A percentile compares a stretch with the other conserved stretches of the same genome.
Conservation (phyloP, 2,113 vertebrate genomes). For the Phaetusa simplex region DNA sequence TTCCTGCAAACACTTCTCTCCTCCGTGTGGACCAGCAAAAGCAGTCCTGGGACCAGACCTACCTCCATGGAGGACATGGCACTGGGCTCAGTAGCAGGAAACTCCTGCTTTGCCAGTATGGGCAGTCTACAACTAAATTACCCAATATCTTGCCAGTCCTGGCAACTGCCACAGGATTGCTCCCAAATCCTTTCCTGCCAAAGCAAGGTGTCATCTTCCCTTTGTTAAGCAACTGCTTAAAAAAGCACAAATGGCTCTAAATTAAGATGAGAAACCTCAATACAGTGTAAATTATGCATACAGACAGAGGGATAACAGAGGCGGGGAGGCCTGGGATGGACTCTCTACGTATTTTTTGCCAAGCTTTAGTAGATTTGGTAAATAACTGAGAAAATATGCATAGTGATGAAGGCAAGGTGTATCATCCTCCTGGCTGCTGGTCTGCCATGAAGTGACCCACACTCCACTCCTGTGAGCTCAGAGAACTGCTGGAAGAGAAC, state of each 20-base stretch:
- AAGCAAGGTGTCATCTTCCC: neutral
- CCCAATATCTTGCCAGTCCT: neutral
- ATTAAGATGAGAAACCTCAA: neutral
- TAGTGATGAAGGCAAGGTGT: neutral
- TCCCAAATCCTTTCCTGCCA: neutral
- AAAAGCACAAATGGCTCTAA: neutral
- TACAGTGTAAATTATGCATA: neutral
- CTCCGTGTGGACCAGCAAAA: neutral
- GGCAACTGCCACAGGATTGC: neutral
- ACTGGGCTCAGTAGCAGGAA: neutral
- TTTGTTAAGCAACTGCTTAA: neutral
- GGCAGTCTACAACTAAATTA: neutral
- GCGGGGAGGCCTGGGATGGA: neutral
- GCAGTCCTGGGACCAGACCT: accelerated
- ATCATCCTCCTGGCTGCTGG: neutral
- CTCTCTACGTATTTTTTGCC: neutral
- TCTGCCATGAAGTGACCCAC: neutral
- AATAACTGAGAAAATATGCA: accelerated
- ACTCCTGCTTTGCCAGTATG: neutral
- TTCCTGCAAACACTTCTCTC: neutral
- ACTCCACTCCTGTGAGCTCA: neutral
- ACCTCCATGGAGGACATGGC: neutral
- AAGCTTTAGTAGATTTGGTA: neutral
- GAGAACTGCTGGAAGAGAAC: neutral
- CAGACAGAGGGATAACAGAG: neutral